Evolutionary conservation across 2,888 invertebrate genomes (phyloP), one percentile per base, ranked within the genome.

Genomic region (Euplagia quadripunctaria): DNA sequence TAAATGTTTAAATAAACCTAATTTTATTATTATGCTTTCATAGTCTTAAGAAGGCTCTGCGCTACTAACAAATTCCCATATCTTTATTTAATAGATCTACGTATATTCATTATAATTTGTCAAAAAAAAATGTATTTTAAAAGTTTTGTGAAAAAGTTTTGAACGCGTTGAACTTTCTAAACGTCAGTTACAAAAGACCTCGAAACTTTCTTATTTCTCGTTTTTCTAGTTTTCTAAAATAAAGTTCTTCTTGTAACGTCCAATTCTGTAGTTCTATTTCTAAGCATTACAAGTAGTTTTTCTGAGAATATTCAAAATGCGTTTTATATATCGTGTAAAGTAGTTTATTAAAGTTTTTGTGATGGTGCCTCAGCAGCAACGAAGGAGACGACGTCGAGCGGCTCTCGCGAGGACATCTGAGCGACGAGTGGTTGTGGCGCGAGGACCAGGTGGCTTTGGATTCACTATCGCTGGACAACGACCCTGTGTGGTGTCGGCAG

Each of bases 381-480:
- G 95, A 71, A 89, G 95, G 78, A 91, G 95, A 88, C 92, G 95
- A 78, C 93, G 95, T 65, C 89, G 95, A 64, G 93, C 93, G 64
- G 93, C 90, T 67, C 83, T 94, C 74, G 89, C 90, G 31, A 89
- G 94, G 80, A 93, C 92, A 75, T 97, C 98, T 58, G 97, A 98
- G 79, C 97, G 98, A 80, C 97, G 98, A 52, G 98, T 99, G 72
- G 98, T 99, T 87, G 97, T 99, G 64, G 96, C 97, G 12, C 96
- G 99, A 79, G 99, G 99, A 5, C 96, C 97, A 76, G 98, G 98
- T 86, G 99, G 99, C 12, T 99, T 99, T 91, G 99, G 99, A n/a
- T 99, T 99, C 90, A 99, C 99, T 42, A 99, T 99, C 88, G 99
- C 99, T 3, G 99, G 99, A 5, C 99, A 99, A 91, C 98, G 99